These are phyloP conservation scores for mouse (Mus musculus) DNA, from an alignment of 2,113 vertebrate genomes.

Conservation along the genomic window DNA sequence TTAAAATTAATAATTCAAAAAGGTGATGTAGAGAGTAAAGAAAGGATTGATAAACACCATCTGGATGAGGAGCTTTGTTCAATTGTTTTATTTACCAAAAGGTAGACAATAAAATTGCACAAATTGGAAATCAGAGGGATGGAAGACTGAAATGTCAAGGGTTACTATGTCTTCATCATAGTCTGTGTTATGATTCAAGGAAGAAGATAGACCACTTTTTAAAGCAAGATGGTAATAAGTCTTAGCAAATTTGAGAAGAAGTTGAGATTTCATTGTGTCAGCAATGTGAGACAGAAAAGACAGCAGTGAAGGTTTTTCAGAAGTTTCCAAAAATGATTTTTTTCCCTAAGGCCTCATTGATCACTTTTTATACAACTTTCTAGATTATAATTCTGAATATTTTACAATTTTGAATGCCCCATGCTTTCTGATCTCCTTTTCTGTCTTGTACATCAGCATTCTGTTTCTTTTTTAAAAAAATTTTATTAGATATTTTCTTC, in stretches of 20 bases:
- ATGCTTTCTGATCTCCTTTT: background rate
- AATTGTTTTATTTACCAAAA: background rate
- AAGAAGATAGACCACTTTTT: slow-evolving; percentile 6
- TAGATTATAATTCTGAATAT: background rate
- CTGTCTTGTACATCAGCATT: background rate
- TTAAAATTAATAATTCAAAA: background rate
- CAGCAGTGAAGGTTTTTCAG: background rate
- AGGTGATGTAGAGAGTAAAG: background rate
- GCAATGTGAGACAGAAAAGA: background rate
- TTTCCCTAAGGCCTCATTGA: background rate
- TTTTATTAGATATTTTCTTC: no score
- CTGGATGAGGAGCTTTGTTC: background rate
- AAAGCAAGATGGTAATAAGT: background rate
- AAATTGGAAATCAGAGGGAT: background rate
- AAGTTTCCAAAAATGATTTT: background rate
- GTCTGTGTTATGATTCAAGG: background rate
- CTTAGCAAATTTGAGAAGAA: background rate
- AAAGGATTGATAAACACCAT: slow-evolving; percentile 6
- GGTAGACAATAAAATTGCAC: background rate
- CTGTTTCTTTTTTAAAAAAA: background rate
- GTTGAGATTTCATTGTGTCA: background rate
- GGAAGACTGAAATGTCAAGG: background rate
- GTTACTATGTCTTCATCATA: background rate
- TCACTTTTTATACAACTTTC: background rate
- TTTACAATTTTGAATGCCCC: background rate